Evolutionary conservation across 2,113 vertebrate genomes (phyloP).

Genomic region (Boleophthalmus pectinirostris): DNA sequence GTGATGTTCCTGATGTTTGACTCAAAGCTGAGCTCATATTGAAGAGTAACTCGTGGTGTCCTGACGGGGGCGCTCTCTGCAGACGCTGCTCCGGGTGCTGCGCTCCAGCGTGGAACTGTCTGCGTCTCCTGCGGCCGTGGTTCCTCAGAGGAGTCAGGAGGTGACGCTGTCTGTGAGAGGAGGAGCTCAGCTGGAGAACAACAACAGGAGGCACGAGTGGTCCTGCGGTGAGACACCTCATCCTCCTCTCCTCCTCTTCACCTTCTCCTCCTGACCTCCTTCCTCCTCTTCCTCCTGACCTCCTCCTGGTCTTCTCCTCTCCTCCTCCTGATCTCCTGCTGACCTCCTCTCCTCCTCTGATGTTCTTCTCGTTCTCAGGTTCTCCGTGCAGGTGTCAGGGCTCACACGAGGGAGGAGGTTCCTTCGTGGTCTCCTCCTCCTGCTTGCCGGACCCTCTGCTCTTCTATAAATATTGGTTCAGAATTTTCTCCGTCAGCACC

Average conservation of each 20-base stretch:
- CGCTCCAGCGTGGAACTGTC: not conserved
- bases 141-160: not conserved
- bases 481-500: not conserved
- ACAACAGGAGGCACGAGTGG: not conserved
- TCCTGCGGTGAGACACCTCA: not conserved
- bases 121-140: not conserved
- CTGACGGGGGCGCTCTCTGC: not conserved
- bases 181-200: not conserved
- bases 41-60: too few relatives aligned
- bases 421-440: not conserved
- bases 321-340: too few relatives aligned
- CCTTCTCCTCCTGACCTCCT: not conserved
- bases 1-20: too few relatives aligned
- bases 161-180: not conserved
- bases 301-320: too few relatives aligned
- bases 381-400: not conserved
- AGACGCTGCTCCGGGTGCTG: not conserved
- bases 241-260: not conserved
- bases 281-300: not conserved
- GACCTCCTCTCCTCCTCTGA: not conserved
- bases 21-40: too few relatives aligned
- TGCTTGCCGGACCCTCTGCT: not conserved
- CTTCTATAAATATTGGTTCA: not conserved
- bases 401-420: too few relatives aligned
- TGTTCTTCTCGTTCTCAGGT: not conserved